A percentile compares a stretch with the other conserved stretches of the same genome.
These are phyloP conservation scores for Eptatretus burgeri DNA, from an alignment of 2,113 vertebrate species.

Conservation along the genomic window DNA sequence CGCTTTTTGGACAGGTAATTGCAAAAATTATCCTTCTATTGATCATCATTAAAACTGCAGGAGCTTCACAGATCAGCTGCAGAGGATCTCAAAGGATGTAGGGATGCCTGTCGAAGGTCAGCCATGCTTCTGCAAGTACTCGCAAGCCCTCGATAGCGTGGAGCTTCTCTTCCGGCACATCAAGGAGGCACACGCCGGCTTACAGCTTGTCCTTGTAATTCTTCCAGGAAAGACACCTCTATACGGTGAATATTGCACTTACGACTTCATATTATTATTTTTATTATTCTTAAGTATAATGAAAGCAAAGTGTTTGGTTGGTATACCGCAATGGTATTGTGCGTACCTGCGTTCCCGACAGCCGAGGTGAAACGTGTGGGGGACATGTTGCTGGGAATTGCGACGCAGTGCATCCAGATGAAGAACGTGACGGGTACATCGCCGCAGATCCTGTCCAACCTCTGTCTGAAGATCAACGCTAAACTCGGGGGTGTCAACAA, in stretches of 20 bases:
- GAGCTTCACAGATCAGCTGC: constrained; percentile 93
- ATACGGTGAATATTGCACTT: constrained; percentile 18
- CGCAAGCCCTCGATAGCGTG: constrained; percentile 24
- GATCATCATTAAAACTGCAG: constrained; percentile 15
- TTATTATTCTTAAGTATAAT: too few species aligned
- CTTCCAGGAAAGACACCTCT: constrained; percentile 28
- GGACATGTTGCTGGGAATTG: constrained; percentile 87
- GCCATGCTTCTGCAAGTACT: constrained; percentile 27
- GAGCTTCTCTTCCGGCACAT: constrained; percentile 30
- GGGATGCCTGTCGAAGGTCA: constrained; percentile 79
- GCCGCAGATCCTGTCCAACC: constrained; percentile 80
- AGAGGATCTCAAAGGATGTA: constrained; percentile 89
- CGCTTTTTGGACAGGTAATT: background rate
- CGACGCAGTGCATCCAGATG: constrained; percentile 90
- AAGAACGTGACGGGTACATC: constrained; percentile 98
- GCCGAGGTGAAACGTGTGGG: constrained; percentile 92
- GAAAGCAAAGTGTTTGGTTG: too few species aligned
- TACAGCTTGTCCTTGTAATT: constrained; percentile 27
- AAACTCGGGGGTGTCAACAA: constrained; percentile 97
- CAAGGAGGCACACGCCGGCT: constrained; percentile 26
- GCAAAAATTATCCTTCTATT: too few species aligned
- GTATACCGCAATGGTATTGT: background rate
- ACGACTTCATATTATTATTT: too few species aligned
- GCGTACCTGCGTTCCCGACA: constrained; percentile 13
- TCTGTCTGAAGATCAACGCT: constrained; percentile 95